Evolutionary conservation across 2,888 invertebrate species (phyloP).

Genomic region (Cryptus viduatorius): DNA sequence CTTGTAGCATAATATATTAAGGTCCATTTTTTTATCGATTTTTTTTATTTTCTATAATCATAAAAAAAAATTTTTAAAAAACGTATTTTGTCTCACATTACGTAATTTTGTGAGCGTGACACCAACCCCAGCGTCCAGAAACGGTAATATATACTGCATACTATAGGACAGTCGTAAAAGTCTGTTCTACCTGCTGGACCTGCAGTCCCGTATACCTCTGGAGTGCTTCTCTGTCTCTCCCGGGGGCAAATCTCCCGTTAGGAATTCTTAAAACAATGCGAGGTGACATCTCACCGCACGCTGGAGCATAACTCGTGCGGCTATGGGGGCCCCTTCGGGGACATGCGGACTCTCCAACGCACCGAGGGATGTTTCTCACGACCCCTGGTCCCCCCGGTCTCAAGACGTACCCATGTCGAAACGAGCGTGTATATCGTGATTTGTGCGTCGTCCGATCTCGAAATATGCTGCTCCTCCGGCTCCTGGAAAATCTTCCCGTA

Average conservation of each 20-base stretch:
- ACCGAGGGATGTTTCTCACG: conserved; percentile 77
- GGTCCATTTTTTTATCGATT: background rate
- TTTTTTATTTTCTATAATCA: background rate
- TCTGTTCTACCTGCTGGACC: conserved; percentile 67
- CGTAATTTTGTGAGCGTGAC: conserved; percentile 26
- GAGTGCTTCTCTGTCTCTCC: conserved; percentile 43
- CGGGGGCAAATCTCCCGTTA: conserved; percentile 75
- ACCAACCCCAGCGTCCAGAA: conserved; percentile 34
- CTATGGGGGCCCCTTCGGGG: conserved; percentile 49
- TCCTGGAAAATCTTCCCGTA: conserved; percentile 59
- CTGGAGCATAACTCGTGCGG: conserved; percentile 68
- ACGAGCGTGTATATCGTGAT: conserved; percentile 74
- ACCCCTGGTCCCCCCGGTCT: conserved; percentile 70
- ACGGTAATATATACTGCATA: conserved; percentile 62
- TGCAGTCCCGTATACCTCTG: conserved; percentile 49
- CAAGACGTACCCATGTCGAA: conserved; percentile 43
- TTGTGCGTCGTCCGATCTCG: conserved; percentile 77
- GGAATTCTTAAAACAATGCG: conserved; percentile 83
- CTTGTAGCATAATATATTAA: too few relatives aligned
- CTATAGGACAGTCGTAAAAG: conserved; percentile 68
- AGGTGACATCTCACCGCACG: conserved; percentile 79
- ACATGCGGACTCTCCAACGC: conserved; percentile 58
- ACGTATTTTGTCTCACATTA: conserved; percentile 21
- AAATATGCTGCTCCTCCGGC: conserved; percentile 71
- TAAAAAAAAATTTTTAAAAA: background rate